phyloP scores from a whole-genome alignment of 1,140 invertebrate species.

The Cardiocondyla obscurior region DNA sequence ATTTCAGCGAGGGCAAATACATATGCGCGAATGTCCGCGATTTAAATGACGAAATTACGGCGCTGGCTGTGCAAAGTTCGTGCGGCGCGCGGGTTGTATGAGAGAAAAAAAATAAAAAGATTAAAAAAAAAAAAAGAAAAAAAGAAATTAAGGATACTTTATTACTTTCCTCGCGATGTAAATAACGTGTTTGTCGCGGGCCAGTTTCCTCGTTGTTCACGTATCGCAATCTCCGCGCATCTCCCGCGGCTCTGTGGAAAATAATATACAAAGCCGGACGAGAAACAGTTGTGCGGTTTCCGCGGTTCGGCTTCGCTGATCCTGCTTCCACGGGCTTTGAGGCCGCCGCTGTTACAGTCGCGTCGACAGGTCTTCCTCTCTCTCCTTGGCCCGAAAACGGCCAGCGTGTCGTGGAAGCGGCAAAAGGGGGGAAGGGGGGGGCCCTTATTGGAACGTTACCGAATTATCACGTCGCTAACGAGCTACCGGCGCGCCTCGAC shows the following conservation, averaged over 20 bases:
- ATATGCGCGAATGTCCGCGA: not conserved
- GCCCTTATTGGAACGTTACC: constrained; percentile 62
- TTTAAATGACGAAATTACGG: not conserved
- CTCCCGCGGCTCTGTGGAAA: constrained; percentile 6
- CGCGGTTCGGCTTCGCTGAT: constrained; percentile 24
- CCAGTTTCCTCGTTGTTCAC: constrained; percentile 1
- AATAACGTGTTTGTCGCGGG: not conserved
- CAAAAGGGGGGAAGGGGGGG: no score
- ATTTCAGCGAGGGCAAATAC: not conserved
- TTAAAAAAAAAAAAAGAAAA: no score
- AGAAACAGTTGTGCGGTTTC: constrained; percentile 46
- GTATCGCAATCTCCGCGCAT: not conserved
- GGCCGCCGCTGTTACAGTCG: not conserved
- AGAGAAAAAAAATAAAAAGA: no score
- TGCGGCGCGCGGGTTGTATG: not conserved
- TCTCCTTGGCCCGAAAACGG: not conserved
- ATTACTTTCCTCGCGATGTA: not conserved
- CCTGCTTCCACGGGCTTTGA: constrained; percentile 27
- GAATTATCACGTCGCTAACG: constrained; percentile 62
- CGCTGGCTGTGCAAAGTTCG: not conserved
- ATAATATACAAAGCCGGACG: constrained; percentile 43
- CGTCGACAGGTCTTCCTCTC: constrained; percentile 11
- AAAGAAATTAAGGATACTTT: not conserved
- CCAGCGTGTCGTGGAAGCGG: constrained; percentile 16
- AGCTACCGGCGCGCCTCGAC: constrained; percentile 62